Evolutionary conservation across 2,888 invertebrate species (phyloP).

Genomic region (Polydrusus cervinus): DNA sequence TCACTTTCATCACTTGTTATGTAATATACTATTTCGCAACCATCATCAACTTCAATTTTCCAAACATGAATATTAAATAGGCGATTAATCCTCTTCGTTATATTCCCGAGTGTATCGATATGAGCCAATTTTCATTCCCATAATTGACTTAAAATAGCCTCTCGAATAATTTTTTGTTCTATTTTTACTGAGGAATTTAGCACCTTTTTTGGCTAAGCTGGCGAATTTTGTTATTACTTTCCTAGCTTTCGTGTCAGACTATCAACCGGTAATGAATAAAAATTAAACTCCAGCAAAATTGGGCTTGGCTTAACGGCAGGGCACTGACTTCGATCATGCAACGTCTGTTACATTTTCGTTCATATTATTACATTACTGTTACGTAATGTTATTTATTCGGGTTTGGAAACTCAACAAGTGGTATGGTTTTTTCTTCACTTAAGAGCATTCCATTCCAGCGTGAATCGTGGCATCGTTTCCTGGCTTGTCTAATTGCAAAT

Average conservation of each 20-base stretch:
- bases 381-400: slow-evolving; percentile 26
- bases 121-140: neutral
- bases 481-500: no score
- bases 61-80: no score
- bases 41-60: no score
- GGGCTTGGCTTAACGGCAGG: slow-evolving; percentile 31
- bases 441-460: no score
- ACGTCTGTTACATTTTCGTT: slow-evolving; percentile 25
- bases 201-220: neutral
- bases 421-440: no score
- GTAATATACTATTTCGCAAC: no score
- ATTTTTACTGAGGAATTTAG: neutral
- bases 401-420: slow-evolving; percentile 12
- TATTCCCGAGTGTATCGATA: no score
- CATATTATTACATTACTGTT: neutral
- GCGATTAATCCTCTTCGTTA: no score
- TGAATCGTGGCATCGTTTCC: no score
- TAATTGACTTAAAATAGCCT: neutral
- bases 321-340: slow-evolving; percentile 36
- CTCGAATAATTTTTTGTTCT: neutral
- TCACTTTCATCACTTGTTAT: no score
- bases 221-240: neutral
- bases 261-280: slow-evolving; percentile 15
- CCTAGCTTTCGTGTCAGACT: slow-evolving; percentile 1
- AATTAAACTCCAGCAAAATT: slow-evolving; percentile 27